Conservation (phyloP, 2,797 vertebrate genomes). For the Sandelia bainsii region DNA sequence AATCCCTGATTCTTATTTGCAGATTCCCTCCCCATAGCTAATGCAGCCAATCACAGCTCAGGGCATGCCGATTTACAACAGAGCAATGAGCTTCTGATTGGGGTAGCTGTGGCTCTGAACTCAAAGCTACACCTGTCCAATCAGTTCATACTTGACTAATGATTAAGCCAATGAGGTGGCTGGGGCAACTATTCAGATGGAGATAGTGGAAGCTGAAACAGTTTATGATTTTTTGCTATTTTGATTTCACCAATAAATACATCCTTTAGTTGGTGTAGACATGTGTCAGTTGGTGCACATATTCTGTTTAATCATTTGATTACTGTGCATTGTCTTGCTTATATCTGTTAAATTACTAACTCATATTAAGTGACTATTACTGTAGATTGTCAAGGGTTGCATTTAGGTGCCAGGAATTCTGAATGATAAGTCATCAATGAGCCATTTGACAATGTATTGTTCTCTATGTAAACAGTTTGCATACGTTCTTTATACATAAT, state of each 20-base stretch:
- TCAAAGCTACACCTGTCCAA: slow-evolving; percentile 73
- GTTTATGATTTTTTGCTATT: slow-evolving; percentile 30
- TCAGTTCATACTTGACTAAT: slow-evolving; percentile 50
- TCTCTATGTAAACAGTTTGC: slow-evolving; percentile 29
- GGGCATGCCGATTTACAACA: slow-evolving; percentile 67
- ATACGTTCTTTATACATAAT: slow-evolving; percentile 32
- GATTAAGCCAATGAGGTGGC: slow-evolving; percentile 61
- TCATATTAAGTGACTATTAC: slow-evolving; percentile 1
- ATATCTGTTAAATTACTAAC: not conserved
- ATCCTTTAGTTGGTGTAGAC: not conserved
- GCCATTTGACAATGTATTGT: slow-evolving; percentile 20
- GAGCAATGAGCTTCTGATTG: slow-evolving; percentile 69
- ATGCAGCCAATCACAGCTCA: slow-evolving; percentile 83
- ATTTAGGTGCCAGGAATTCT: slow-evolving; percentile 2
- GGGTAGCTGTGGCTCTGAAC: slow-evolving; percentile 58
- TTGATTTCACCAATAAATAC: slow-evolving; percentile 5
- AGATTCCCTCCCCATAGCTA: slow-evolving; percentile 77
- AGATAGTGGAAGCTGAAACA: slow-evolving; percentile 20
- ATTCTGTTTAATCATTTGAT: not conserved
- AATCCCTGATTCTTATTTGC: slow-evolving; percentile 82
- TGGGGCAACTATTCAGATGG: slow-evolving; percentile 26
- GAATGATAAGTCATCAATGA: slow-evolving; percentile 25
- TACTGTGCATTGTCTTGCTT: slow-evolving; percentile 2
- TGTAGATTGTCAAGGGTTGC: not conserved
- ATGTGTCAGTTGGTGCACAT: slow-evolving; percentile 1